Base-by-base conservation (phyloP, 2,113 vertebrate genomes). In the Ciconia stormi region DNA sequence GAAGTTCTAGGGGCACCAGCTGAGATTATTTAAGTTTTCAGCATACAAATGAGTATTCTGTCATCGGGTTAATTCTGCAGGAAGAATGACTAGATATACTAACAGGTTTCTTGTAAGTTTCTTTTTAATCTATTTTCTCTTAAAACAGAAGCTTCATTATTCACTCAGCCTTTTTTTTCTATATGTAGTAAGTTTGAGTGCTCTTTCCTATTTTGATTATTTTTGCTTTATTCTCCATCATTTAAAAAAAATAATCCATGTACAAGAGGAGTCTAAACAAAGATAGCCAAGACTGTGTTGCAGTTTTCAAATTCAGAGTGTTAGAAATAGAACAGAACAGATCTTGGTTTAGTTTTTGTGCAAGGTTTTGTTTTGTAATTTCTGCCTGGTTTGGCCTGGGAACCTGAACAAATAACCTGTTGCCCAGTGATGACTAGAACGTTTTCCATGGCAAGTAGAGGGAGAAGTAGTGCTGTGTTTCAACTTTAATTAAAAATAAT, bases 401-500 rank as follows among this genome's bases (percentile, higher is more conserved):
- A 7, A 82, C 3, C 29, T 83, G 40, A 89, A 56, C 40, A 74
- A 87, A 71, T 76, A 66, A 23, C 22, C 53, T 77, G 62, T 52
- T 93, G 67, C 47, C 36, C 20, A 80, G n/a, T 0, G 1, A 62
- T 86, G 55, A 77, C 44, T 59, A 85, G 47, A 93, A 89, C 85
- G 73, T 91, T 96, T 94, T 82, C 30, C 42, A 29, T 79, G 52
- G 69, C 70, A 82, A 85, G 11, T 55, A 20, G 10, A 49, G 30
- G 47, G 36, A 63, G 22, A 32, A 78, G 26, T 46, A 49, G 26
- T 63, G 38, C 29, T 62, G 30, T 85, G 58, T 82, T 96, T 96
- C 77, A 93, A 7, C 67, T 77, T 88, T 26, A 80, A 65, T 83
- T 95, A 73, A 86, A 86, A 93, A 83, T 83, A 90, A 80, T 82